Percentiles rank a stretch among this genome's conserved stretches.
phyloP scores from a whole-genome alignment of 2,113 vertebrate genomes.

The Psilopsiagon aymara region DNA sequence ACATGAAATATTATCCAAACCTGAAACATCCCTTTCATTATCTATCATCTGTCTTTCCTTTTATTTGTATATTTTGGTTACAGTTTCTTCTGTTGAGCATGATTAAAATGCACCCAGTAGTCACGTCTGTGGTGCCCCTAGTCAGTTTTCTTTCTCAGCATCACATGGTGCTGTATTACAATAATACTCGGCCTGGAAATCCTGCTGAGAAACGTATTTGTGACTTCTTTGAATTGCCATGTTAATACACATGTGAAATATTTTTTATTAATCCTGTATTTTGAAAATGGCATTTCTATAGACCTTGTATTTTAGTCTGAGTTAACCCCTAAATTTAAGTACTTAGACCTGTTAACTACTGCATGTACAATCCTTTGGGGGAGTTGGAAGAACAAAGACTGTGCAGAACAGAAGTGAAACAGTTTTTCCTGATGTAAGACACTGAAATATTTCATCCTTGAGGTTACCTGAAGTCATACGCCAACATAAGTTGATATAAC shows the following conservation, averaged over 20 bases:
- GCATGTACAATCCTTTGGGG: background rate
- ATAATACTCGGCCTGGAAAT: background rate
- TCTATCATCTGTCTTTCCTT: background rate
- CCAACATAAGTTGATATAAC: background rate
- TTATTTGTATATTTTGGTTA: background rate
- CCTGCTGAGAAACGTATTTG: background rate
- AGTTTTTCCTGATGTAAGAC: background rate
- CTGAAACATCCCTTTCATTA: background rate
- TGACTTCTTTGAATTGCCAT: background rate
- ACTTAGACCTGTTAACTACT: background rate
- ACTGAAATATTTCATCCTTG: background rate
- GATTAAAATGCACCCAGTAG: background rate
- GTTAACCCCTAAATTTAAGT: background rate
- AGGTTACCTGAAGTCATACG: background rate
- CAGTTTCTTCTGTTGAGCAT: background rate
- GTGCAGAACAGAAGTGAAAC: background rate
- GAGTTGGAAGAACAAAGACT: background rate
- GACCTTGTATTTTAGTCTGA: background rate
- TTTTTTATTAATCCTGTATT: background rate
- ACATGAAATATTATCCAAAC: background rate
- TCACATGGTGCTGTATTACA: fast-evolving
- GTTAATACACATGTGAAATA: background rate
- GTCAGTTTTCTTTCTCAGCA: background rate
- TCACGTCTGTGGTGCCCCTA: background rate
- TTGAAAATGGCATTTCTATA: background rate